Base-by-base conservation (phyloP, 30 jellyfish, hydroid and myxozoan genomes). In the Turritopsis dohrnii region DNA sequence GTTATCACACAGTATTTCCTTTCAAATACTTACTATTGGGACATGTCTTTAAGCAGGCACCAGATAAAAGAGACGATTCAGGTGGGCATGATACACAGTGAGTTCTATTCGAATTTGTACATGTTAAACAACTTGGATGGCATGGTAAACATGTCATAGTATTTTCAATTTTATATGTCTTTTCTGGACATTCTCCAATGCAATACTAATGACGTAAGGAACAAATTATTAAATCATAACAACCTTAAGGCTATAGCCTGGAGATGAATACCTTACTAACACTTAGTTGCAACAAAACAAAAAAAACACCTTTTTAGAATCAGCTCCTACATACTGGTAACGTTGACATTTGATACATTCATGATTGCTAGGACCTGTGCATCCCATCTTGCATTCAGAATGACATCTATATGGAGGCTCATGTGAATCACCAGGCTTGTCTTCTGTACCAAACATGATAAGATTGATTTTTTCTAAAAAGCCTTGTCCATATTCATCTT, bases 281-380 rank as follows among this genome's bases (percentile, higher is more conserved):
- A 75, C 8, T n/a, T 3, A 20, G 18, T 19, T 1, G 53, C 18
- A 22, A 1, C 3, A 22, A 1, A 26, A 72, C 31, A 1, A 22
- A 72, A 72, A 65, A 76, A 85, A 54, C 79, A 90, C 97, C 89
- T 81, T 41, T 41, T 41, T 83, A 21, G 84, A 86, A 66, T 84
- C 81, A 52, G 84, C 1, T 8, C 52, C 83, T 66, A 54, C 84
- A 26, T 87, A 31, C 22, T 28, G 65, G 71, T 85, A 87, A 82
- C 84, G 82, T 87, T 88, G 86, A 73, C 98, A 93, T 66, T 83
- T 88, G 25, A 29, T 65, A 81, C 98, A 93, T 65, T 93, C 86
- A 71, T 83, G 84, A 16, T 94, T 83, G 29, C 69, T 91, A 20
- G 96, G 91, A 5, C 98, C 98, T 25, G 88, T 76, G 84, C 98